phyloP scores from a whole-genome alignment of 2,113 vertebrate species.

The Centrocercus urophasianus region DNA sequence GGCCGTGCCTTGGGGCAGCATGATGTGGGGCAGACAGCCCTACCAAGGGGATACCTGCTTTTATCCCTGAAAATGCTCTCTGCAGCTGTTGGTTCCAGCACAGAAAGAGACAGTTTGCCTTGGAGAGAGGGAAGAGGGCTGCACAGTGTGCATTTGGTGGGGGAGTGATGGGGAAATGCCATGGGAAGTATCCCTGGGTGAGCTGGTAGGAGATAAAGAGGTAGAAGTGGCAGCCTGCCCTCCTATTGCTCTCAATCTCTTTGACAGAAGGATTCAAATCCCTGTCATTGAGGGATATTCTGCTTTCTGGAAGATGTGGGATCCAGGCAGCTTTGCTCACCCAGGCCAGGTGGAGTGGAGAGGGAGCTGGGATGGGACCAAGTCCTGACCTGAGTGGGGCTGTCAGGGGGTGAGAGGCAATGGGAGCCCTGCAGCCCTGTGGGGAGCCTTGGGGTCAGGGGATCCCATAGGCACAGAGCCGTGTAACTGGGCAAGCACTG shows the following conservation, averaged over 20 bases:
- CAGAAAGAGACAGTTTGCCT: background rate
- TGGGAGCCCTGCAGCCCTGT: fast-evolving
- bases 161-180: background rate
- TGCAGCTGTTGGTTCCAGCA: background rate
- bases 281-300: background rate
- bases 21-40: too few relatives aligned
- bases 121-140: background rate
- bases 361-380: background rate
- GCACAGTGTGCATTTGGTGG: too few relatives aligned
- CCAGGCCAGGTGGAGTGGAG: fast-evolving
- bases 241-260: background rate
- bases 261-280: background rate
- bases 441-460: fast-evolving
- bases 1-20: background rate
- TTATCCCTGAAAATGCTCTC: background rate
- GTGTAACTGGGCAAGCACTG: fast-evolving
- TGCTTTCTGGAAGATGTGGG: background rate
- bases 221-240: background rate
- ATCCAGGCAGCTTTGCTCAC: background rate
- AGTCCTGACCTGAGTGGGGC: background rate
- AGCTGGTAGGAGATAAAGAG: background rate
- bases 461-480: fast-evolving
- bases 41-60: background rate
- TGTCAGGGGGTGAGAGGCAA: fast-evolving
- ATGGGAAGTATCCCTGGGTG: background rate